Percentiles rank a stretch among this genome's conserved stretches.
phyloP scores from a whole-genome alignment of 1,140 invertebrate species.

The Procambarus virginalis region DNA sequence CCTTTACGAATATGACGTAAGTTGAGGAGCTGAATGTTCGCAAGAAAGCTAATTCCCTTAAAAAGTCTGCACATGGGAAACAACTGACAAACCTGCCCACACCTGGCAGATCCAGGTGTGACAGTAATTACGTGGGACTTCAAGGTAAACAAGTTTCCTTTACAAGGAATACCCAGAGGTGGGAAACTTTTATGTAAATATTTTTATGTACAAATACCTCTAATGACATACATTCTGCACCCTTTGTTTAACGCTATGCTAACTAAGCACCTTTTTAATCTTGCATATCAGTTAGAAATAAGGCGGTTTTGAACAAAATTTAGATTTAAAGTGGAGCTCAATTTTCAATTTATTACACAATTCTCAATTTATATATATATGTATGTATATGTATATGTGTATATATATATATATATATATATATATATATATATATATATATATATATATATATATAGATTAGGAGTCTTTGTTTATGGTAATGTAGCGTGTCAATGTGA shows the following conservation, averaged over 20 bases:
- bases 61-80: no score
- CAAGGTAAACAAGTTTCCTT: no score
- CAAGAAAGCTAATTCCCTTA: no score
- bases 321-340: no score
- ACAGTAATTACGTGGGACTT: not conserved
- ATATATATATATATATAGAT: no score
- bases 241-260: not conserved
- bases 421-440: not conserved
- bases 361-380: slow-evolving; percentile 25
- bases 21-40: no score
- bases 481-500: not conserved
- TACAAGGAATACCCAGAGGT: not conserved
- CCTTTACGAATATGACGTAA: no score
- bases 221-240: not conserved
- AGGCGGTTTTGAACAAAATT: no score
- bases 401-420: slow-evolving; percentile 27
- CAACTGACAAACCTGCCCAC: no score
- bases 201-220: not conserved
- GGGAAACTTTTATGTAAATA: not conserved
- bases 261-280: not conserved
- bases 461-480: no score
- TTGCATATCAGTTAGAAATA: not conserved
- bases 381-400: slow-evolving; percentile 35
- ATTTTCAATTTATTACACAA: not conserved
- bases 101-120: not conserved